These are phyloP conservation scores for Zygaena filipendulae DNA, from an alignment of 2,888 invertebrate species.

Conservation along the genomic window DNA sequence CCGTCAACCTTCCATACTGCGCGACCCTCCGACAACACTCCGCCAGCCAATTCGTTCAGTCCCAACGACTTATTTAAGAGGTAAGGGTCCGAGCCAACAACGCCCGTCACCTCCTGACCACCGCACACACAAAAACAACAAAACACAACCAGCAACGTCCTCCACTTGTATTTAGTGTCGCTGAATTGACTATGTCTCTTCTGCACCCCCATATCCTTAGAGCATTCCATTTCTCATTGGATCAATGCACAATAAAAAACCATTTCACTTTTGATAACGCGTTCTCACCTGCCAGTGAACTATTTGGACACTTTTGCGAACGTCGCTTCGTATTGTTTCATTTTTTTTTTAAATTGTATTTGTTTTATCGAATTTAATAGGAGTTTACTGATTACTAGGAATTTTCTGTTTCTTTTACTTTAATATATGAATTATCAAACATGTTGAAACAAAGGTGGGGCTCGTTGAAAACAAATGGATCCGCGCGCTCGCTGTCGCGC, in stretches of 20 bases:
- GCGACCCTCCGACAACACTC: constrained; percentile 69
- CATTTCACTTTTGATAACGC: constrained; percentile 48
- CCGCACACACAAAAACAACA: constrained; percentile 34
- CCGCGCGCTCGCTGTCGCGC: constrained; percentile 44
- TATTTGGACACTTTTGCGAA: constrained; percentile 36
- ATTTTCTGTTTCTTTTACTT: no score
- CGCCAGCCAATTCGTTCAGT: constrained; percentile 72
- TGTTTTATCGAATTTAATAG: no score
- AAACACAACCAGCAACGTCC: constrained; percentile 44
- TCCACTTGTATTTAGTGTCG: constrained; percentile 65
- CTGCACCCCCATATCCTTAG: constrained; percentile 54
- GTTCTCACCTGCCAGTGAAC: constrained; percentile 33
- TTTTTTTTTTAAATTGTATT: no score
- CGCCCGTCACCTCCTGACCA: constrained; percentile 42
- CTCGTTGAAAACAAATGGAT: constrained; percentile 48
- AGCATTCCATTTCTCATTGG: constrained; percentile 46
- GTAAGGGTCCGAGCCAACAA: constrained; percentile 43
- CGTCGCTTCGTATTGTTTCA: constrained; percentile 23
- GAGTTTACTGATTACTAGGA: no score
- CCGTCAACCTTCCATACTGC: constrained; percentile 63
- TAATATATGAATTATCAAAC: no score
- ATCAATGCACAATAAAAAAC: constrained; percentile 41
- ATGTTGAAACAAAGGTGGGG: constrained; percentile 65
- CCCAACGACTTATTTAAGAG: constrained; percentile 48
- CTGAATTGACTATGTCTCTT: constrained; percentile 64